phyloP scores from a whole-genome alignment of 2,888 invertebrate genomes.

The Neocrepidodera transversa region DNA sequence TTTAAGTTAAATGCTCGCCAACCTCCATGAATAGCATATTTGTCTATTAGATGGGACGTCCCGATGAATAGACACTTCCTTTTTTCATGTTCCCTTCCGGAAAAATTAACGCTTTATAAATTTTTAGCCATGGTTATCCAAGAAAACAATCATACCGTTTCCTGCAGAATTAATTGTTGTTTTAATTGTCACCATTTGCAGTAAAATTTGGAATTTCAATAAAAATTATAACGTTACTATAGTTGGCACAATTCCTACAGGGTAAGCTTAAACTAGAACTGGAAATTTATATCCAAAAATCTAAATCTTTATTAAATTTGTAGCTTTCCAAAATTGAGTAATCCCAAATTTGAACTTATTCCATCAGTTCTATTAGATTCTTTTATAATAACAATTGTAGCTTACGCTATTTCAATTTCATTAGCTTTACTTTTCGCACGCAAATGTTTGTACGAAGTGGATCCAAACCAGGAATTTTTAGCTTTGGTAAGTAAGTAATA shows the following conservation, averaged over 20 bases:
- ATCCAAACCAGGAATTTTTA: constrained; percentile 78
- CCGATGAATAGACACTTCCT: too few relatives aligned
- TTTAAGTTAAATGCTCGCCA: too few relatives aligned
- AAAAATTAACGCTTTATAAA: too few relatives aligned
- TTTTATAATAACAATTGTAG: constrained; percentile 76
- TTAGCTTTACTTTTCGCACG: constrained; percentile 82
- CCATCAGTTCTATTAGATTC: constrained; percentile 69
- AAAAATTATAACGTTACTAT: constrained; percentile 68
- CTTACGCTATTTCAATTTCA: constrained; percentile 80
- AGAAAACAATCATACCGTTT: constrained; percentile 74
- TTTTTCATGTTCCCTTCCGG: too few relatives aligned
- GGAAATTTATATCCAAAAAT: too few relatives aligned
- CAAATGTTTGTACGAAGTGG: constrained; percentile 75
- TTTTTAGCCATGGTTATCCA: constrained; percentile 70
- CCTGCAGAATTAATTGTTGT: constrained; percentile 86
- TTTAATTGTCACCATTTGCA: constrained; percentile 73
- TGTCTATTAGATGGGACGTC: too few relatives aligned
- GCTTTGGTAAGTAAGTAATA: constrained; percentile 66
- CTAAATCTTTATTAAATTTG: constrained; percentile 32
- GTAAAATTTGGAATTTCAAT: constrained; percentile 68
- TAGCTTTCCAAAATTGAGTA: constrained; percentile 71
- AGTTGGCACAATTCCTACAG: constrained; percentile 82
- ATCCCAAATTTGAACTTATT: constrained; percentile 69
- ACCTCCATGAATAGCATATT: too few relatives aligned
- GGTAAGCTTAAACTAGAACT: too few relatives aligned